Evolutionary conservation across 2,797 vertebrate genomes (phyloP).

Genomic region (Trachops cirrhosus): DNA sequence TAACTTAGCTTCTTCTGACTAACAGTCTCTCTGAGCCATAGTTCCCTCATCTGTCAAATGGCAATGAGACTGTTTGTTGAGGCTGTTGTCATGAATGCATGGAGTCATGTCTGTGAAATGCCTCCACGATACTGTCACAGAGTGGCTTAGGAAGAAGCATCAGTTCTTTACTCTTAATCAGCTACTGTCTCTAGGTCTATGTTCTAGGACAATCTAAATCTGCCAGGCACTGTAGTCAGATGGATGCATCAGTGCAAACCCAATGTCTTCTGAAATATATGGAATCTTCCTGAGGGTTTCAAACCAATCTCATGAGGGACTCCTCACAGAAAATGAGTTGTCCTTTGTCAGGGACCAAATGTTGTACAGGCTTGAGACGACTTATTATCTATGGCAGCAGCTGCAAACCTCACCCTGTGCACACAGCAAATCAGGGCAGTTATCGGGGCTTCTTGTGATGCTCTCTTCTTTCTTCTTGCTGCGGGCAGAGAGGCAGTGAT

Average conservation of each 20-base stretch:
- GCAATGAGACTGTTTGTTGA: neutral
- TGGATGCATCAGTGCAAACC: neutral
- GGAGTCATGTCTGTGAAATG: neutral
- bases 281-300: neutral
- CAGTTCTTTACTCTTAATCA: neutral
- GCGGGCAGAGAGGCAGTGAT: neutral
- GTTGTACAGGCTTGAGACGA: neutral
- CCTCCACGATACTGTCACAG: neutral
- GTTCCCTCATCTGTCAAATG: neutral
- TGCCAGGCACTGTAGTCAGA: neutral
- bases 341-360: neutral
- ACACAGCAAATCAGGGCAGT: neutral
- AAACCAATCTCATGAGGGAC: neutral
- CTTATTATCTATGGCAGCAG: fast-evolving
- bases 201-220: neutral
- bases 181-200: neutral
- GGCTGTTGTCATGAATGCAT: neutral
- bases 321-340: neutral
- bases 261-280: neutral
- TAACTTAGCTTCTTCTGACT: neutral
- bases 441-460: neutral
- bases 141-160: neutral
- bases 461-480: neutral
- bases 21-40: neutral
- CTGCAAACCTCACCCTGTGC: neutral